These are phyloP conservation scores for Enteromius mattozi DNA, from an alignment of 2,797 vertebrate genomes.

Conservation along the genomic window DNA sequence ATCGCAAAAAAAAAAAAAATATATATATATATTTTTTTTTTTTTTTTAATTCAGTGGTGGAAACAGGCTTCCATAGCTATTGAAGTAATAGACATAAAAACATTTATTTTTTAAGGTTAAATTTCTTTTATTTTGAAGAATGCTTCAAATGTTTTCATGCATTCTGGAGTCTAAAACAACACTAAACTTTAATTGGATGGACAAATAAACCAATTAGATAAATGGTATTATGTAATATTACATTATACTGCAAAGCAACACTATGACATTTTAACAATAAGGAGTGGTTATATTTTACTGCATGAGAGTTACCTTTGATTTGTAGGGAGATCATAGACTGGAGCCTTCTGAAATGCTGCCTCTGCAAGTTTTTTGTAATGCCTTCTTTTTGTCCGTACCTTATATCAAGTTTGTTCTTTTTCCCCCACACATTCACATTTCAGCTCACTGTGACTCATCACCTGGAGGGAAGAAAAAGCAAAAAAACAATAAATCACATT, in stretches of 20 bases:
- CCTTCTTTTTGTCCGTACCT: slow-evolving; percentile 16
- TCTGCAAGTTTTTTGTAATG: slow-evolving; percentile 46
- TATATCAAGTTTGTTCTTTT: slow-evolving; percentile 2
- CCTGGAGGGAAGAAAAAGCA: neutral
- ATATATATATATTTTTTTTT: no score
- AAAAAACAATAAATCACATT: neutral
- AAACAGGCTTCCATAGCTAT: no score
- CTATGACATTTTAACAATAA: neutral
- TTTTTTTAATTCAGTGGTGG: no score
- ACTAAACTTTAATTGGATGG: neutral
- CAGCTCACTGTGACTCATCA: slow-evolving; percentile 23
- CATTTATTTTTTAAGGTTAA: no score
- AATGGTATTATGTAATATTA: no score
- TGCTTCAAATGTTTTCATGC: no score
- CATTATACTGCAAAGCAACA: neutral
- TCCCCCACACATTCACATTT: slow-evolving; percentile 30
- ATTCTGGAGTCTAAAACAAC: neutral
- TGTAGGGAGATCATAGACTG: slow-evolving; percentile 31
- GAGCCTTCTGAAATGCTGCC: slow-evolving; percentile 13
- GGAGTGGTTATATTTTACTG: neutral
- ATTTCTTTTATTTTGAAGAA: no score
- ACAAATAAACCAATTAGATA: neutral
- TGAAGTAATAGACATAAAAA: no score
- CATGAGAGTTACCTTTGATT: slow-evolving; percentile 34
- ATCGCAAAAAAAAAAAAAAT: no score